Conservation (phyloP, 2,888 invertebrate species). For the Ormyrus nitidulus region DNA sequence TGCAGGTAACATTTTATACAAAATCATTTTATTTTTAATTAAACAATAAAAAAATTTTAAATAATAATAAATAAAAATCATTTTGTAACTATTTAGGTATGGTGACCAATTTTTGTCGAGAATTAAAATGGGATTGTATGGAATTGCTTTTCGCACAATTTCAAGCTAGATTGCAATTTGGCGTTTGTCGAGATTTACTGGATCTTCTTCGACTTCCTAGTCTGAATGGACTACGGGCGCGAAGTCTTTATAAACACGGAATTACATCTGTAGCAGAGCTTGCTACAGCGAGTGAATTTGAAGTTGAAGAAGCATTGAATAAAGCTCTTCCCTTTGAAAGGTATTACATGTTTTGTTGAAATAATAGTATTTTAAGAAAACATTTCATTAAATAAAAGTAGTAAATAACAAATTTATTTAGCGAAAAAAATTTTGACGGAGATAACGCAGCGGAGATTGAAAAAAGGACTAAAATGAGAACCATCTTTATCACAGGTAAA, state of each 20-base stretch:
- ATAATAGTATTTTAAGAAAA: too few species aligned
- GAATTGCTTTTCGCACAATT: constrained; percentile 94
- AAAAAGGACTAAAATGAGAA: constrained; percentile 82
- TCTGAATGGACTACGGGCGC: constrained; percentile 89
- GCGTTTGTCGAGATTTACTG: constrained; percentile 92
- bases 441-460: constrained; percentile 82
- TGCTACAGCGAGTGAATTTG: constrained; percentile 83
- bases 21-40: neutral
- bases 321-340: constrained; percentile 91
- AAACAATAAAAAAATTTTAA: neutral
- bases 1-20: constrained; percentile 81
- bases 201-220: constrained; percentile 91
- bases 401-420: constrained; percentile 58
- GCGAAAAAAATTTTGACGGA: constrained; percentile 84
- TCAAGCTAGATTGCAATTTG: constrained; percentile 95
- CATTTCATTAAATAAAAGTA: too few species aligned
- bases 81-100: constrained; percentile 81
- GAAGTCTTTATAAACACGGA: constrained; percentile 88
- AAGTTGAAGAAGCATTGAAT: constrained; percentile 86
- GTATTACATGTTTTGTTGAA: constrained; percentile 65
- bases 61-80: neutral
- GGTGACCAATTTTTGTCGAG: constrained; percentile 96
- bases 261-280: constrained; percentile 87
- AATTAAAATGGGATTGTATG: constrained; percentile 94
- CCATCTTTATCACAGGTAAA: constrained; percentile 87